A percentile compares a stretch with the other conserved stretches of the same genome.
phyloP scores from a whole-genome alignment of 2,888 invertebrate genomes.

The Parnassius apollo region DNA sequence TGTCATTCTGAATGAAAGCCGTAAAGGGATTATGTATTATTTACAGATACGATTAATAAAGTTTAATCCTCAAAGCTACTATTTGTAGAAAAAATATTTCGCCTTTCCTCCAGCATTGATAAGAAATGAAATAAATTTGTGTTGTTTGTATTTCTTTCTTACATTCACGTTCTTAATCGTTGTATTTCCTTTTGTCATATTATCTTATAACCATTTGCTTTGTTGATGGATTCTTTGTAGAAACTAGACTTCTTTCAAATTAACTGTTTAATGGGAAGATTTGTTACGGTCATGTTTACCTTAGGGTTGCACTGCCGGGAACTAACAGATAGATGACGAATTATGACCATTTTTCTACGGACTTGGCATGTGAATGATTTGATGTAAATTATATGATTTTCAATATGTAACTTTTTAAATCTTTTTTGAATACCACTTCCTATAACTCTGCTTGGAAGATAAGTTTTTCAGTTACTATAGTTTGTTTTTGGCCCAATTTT shows the following conservation, averaged over 20 bases:
- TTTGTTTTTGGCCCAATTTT: no score
- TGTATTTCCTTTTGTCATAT: neutral
- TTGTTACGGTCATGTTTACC: no score
- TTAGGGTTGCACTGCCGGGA: no score
- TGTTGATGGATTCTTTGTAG: neutral
- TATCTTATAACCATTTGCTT: neutral
- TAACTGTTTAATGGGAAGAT: no score
- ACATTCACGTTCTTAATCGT: neutral
- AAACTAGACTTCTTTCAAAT: neutral
- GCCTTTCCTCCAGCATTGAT: neutral
- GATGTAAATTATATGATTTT: no score
- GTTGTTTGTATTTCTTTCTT: neutral
- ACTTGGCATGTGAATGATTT: no score
- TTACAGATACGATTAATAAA: slow-evolving; percentile 4
- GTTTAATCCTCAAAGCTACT: slow-evolving; percentile 1
- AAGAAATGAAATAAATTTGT: neutral
- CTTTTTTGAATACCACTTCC: no score
- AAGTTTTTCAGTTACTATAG: no score
- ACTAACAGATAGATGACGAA: no score
- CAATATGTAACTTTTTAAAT: no score
- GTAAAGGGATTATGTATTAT: slow-evolving; percentile 1
- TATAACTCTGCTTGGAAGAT: no score
- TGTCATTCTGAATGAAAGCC: neutral
- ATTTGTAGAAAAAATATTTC: neutral
- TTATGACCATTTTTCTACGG: no score